These are phyloP conservation scores for Nomia melanderi DNA, from an alignment of 1,140 invertebrate species.

Conservation along the genomic window DNA sequence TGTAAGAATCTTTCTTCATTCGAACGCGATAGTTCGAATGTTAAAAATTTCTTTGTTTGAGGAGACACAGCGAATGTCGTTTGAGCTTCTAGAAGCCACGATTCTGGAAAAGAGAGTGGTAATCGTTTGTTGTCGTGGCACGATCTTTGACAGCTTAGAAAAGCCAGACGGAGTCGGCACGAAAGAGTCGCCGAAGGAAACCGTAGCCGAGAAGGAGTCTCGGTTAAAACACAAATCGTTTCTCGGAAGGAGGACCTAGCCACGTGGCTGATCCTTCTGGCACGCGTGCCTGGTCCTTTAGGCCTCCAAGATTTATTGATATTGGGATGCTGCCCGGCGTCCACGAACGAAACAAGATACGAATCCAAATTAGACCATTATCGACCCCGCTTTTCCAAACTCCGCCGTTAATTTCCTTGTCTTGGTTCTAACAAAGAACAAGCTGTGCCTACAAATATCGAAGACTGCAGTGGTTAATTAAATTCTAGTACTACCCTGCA, in stretches of 20 bases:
- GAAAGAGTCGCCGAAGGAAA: background rate
- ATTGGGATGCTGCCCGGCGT: constrained; percentile 21
- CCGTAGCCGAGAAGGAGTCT: background rate
- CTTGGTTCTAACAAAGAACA: too few relatives aligned
- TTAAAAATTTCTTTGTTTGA: too few relatives aligned
- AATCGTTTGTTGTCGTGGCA: background rate
- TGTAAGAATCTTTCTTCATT: too few relatives aligned
- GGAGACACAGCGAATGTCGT: too few relatives aligned
- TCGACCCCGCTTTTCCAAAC: background rate
- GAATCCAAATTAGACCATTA: constrained; percentile 32
- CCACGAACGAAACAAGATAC: constrained; percentile 4
- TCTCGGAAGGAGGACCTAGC: constrained; percentile 54
- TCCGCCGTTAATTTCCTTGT: too few relatives aligned
- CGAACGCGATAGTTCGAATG: too few relatives aligned
- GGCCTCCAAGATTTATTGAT: constrained; percentile 54
- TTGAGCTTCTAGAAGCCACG: too few relatives aligned
- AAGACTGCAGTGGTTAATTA: too few relatives aligned
- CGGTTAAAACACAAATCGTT: constrained; percentile 54
- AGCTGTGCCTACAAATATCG: too few relatives aligned
- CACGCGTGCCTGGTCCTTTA: constrained; percentile 51
- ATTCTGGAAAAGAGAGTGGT: background rate
- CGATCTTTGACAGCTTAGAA: background rate
- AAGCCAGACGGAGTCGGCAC: background rate
- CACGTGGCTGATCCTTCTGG: constrained; percentile 52
- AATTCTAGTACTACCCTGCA: too few relatives aligned